Percentiles rank a stretch among this genome's conserved stretches.
phyloP scores from a whole-genome alignment of 2,888 invertebrate genomes.

The Drosophila pullipes region DNA sequence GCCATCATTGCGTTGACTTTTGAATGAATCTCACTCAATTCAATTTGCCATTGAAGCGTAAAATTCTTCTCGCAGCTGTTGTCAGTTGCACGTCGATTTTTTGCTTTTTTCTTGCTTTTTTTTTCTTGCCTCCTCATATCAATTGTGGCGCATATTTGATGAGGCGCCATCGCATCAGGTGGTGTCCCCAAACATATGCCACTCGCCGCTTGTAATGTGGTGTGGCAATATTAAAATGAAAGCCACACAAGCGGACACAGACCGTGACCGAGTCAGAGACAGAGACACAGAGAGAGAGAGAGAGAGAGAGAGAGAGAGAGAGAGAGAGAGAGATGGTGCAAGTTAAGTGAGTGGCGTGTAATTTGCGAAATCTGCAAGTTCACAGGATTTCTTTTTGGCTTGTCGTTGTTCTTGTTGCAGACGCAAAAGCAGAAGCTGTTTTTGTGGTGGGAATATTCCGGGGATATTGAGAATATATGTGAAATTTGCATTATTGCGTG shows the following conservation, averaged over 20 bases:
- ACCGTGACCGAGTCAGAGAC: slow-evolving; percentile 9
- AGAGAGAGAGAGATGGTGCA: slow-evolving; percentile 17
- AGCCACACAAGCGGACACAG: slow-evolving; percentile 55
- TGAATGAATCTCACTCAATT: slow-evolving; percentile 77
- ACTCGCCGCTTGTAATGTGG: slow-evolving; percentile 42
- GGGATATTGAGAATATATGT: background rate
- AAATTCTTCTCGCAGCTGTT: slow-evolving; percentile 71
- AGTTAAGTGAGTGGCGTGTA: slow-evolving; percentile 46
- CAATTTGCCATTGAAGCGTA: slow-evolving; percentile 70
- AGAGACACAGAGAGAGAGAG: background rate
- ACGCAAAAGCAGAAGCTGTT: background rate
- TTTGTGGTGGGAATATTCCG: background rate
- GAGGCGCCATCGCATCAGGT: slow-evolving; percentile 65
- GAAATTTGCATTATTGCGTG: background rate
- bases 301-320: background rate
- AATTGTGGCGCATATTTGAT: slow-evolving; percentile 61
- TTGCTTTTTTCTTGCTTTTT: no score
- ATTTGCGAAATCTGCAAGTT: slow-evolving; percentile 44
- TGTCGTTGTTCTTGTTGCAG: background rate
- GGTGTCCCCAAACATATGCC: slow-evolving; percentile 29
- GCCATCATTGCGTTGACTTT: slow-evolving; percentile 65
- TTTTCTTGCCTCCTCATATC: slow-evolving; percentile 37
- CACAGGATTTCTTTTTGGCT: slow-evolving; percentile 36
- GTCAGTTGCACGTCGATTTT: slow-evolving; percentile 62
- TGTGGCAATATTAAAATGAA: slow-evolving; percentile 57